A percentile compares a stretch with the other conserved stretches of the same genome.
phyloP scores from a whole-genome alignment of 2,888 invertebrate species.

The Biston stratarius region DNA sequence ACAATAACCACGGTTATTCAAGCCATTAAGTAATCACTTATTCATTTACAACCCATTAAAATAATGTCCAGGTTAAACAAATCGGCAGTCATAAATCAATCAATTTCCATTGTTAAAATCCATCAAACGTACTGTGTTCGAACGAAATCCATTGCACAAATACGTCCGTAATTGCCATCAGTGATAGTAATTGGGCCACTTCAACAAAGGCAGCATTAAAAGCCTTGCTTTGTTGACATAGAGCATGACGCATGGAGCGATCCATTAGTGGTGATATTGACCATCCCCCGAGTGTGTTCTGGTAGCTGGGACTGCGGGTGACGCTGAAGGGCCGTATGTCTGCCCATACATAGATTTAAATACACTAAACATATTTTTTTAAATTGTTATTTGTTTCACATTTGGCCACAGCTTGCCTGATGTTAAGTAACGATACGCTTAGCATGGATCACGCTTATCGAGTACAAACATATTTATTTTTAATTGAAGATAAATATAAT shows the following conservation, averaged over 20 bases:
- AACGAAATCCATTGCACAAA: constrained; percentile 53
- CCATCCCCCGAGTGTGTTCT: constrained; percentile 47
- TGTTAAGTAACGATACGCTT: no score
- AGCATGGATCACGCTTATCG: no score
- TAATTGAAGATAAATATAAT: no score
- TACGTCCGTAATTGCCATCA: constrained; percentile 60
- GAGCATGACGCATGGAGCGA: constrained; percentile 66
- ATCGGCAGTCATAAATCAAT: constrained; percentile 29
- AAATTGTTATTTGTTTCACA: no score
- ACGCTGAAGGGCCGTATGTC: constrained; percentile 27
- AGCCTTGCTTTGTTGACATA: constrained; percentile 72
- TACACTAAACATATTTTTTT: no score
- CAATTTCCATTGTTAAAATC: constrained; percentile 46
- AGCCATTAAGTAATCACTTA: background rate
- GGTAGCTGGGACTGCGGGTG: constrained; percentile 18
- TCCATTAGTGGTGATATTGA: constrained; percentile 69
- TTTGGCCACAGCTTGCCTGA: background rate
- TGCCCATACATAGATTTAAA: no score
- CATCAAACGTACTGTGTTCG: constrained; percentile 41
- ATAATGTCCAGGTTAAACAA: constrained; percentile 16
- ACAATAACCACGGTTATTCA: background rate
- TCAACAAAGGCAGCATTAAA: constrained; percentile 76
- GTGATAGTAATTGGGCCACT: constrained; percentile 72
- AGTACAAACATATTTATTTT: no score
- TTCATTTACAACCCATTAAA: constrained; percentile 7